A percentile compares a stretch with the other conserved stretches of the same genome.
Conservation (phyloP, 2,113 vertebrate genomes). For the Platichthys stellatus region DNA sequence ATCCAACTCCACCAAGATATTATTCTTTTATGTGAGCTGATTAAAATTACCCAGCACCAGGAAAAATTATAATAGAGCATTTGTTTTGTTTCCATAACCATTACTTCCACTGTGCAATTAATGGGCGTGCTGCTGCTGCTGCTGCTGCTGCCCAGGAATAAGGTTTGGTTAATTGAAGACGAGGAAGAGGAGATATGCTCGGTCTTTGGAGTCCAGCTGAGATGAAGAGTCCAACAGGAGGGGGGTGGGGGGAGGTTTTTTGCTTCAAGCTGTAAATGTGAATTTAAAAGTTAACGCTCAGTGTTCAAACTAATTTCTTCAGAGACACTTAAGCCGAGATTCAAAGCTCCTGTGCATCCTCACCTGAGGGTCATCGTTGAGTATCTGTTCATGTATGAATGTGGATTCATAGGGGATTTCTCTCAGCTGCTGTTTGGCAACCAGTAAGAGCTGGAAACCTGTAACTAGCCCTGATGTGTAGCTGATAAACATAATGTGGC, state of each 20-base stretch:
- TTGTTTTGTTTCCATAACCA: constrained; percentile 55
- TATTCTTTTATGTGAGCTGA: constrained; percentile 56
- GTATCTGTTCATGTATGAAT: neutral
- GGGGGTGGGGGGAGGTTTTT: neutral
- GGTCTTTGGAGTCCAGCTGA: constrained; percentile 20
- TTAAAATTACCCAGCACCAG: constrained; percentile 53
- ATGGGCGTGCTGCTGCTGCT: constrained; percentile 2
- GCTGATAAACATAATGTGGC: too few relatives aligned
- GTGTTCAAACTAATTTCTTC: neutral
- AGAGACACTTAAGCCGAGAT: neutral
- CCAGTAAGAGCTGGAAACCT: neutral
- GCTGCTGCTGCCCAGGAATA: constrained; percentile 14
- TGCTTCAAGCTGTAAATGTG: neutral
- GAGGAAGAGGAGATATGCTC: constrained; percentile 4
- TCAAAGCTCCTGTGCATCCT: neutral
- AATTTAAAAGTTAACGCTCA: constrained; percentile 7
- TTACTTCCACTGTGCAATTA: constrained; percentile 51
- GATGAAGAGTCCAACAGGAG: neutral
- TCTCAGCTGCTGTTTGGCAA: too few relatives aligned
- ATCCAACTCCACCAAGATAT: constrained; percentile 49
- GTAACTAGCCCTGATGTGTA: too few relatives aligned
- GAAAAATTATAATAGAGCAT: constrained; percentile 46
- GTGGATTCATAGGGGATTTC: too few relatives aligned
- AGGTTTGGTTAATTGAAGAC: constrained; percentile 36
- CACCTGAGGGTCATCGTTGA: neutral